Base-by-base conservation (phyloP, 2,113 vertebrate genomes). In the Rhea americana region DNA sequence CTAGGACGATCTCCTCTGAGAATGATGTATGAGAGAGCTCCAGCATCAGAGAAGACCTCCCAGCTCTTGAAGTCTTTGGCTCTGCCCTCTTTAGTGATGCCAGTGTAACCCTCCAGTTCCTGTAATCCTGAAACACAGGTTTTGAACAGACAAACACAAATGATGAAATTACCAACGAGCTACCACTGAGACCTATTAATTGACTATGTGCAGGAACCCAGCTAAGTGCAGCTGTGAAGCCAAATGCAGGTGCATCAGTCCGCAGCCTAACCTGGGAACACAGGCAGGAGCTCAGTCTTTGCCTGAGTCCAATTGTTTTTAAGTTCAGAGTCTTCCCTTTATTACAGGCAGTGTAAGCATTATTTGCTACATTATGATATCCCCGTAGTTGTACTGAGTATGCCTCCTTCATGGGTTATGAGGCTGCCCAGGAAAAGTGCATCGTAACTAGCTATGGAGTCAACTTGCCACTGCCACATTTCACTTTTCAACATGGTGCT, bases 1-100 rank as follows among this genome's bases (percentile, higher is more conserved):
- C 22, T 37, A 6, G 8, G 2, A 12, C 89, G n/a, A 7, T 62
- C 5, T 4, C 35, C 14, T 61, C 53, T 0, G 1, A n/a, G 22
- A 43, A 35, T 20, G 66, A 51, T 39, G 9, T 35, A 4, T 63
- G 66, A 72, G 43, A 45, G 15, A 50, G 6, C 41, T 87, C 9
- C 35, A 28, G 18, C 62, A 51, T 35, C 9, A 5, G 21, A 37
- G 55, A 78, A 79, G 19, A 32, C 5, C 12, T 63, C 50, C 53
- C 56, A 79, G 47, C 48, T 73, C 89, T 81, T 51, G 43, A 55
- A 86, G 25, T 51, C 12, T n/a, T 75, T 66, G 10, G 21, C 56
- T 75, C 32, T 84, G 70, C 22, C 13, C 41, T 93, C 80, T 74
- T 76, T 55, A 37, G 41, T 37, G 35, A 3, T 48, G n/a, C 1